Percentiles rank a stretch among this genome's conserved stretches.
phyloP scores from a whole-genome alignment of 2,113 vertebrate genomes.

The Indri indri region DNA sequence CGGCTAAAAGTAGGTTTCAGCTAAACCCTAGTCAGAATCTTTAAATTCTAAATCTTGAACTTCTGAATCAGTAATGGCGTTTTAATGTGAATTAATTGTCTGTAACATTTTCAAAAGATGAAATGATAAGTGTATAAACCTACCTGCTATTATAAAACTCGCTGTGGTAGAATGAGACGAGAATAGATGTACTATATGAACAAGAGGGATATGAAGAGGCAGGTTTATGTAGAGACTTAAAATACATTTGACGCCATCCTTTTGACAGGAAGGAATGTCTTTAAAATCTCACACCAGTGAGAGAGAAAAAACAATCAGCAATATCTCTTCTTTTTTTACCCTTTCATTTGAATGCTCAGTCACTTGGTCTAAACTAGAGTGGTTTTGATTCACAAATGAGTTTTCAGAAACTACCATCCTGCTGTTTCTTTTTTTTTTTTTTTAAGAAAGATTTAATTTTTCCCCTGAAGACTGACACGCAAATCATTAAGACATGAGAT shows the following conservation, averaged over 20 bases:
- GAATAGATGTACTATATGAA: conserved; percentile 28
- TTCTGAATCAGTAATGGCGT: background rate
- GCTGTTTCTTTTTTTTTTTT: background rate
- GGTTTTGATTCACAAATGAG: conserved; percentile 59
- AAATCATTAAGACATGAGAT: conserved; percentile 5
- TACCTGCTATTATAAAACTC: background rate
- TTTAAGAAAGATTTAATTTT: conserved; percentile 42
- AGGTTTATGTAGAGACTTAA: conserved; percentile 46
- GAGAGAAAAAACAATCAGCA: background rate
- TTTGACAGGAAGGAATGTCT: conserved; percentile 35
- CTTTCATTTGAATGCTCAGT: conserved; percentile 62
- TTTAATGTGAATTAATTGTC: background rate
- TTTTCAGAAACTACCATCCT: conserved; percentile 40
- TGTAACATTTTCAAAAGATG: background rate
- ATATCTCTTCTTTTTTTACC: conserved; percentile 39
- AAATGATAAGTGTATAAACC: background rate
- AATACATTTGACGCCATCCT: conserved; percentile 28
- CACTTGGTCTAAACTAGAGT: background rate
- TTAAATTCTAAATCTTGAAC: background rate
- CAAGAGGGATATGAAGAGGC: conserved; percentile 47
- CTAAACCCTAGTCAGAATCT: background rate
- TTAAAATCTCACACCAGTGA: conserved; percentile 13
- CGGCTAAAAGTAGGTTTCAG: background rate
- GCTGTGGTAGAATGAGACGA: background rate
- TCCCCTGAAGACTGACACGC: background rate